These are phyloP conservation scores for Stratiomys singularior DNA, from an alignment of 2,888 invertebrate species.

Conservation along the genomic window DNA sequence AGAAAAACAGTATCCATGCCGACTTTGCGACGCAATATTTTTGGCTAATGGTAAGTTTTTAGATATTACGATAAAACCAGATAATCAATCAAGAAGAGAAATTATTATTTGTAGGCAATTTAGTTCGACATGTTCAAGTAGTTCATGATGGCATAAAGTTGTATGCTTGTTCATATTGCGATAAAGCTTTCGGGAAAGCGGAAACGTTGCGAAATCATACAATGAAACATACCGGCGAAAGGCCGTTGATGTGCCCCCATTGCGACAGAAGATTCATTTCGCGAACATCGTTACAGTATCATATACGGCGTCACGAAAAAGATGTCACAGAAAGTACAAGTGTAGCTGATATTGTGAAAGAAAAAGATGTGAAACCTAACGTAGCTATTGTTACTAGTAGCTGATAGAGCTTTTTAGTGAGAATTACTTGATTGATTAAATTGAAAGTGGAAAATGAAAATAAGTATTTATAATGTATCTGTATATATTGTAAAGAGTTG, in stretches of 20 bases:
- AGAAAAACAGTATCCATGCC: conserved; percentile 42
- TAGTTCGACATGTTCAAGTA: conserved; percentile 45
- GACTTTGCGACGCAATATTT: conserved; percentile 29
- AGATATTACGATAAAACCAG: background rate
- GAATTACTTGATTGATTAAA: too few relatives aligned
- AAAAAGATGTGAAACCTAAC: too few relatives aligned
- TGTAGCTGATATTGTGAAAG: background rate
- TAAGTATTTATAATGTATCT: too few relatives aligned
- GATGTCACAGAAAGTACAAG: background rate
- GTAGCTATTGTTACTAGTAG: background rate
- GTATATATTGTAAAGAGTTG: too few relatives aligned
- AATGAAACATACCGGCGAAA: conserved; percentile 50
- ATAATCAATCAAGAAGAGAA: background rate
- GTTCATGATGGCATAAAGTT: conserved; percentile 48
- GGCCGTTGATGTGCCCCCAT: conserved; percentile 40
- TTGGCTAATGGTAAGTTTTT: conserved; percentile 34
- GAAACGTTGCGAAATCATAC: conserved; percentile 49
- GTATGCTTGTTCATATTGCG: conserved; percentile 46
- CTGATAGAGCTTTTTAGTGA: too few relatives aligned
- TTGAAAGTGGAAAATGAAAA: too few relatives aligned
- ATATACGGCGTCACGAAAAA: conserved; percentile 3
- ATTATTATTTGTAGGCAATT: conserved; percentile 43
- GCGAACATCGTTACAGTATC: conserved; percentile 23
- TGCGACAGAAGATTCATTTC: conserved; percentile 48
- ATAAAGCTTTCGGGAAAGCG: conserved; percentile 48